A percentile compares a stretch with the other conserved stretches of the same genome.
These are phyloP conservation scores for Mohoua ochrocephala DNA, from an alignment of 2,113 vertebrate species.

Conservation along the genomic window DNA sequence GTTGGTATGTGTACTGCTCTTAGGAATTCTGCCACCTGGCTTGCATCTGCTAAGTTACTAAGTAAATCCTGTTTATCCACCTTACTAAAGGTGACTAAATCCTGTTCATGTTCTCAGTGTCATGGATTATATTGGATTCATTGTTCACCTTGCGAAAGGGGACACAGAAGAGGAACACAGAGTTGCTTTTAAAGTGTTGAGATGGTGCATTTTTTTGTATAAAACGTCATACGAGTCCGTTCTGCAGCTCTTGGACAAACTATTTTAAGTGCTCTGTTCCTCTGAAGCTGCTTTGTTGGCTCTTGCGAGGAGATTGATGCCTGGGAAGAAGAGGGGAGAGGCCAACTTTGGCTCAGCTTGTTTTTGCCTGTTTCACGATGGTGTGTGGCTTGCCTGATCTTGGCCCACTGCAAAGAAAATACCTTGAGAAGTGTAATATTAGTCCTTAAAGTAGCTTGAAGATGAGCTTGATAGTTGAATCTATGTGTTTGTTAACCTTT, in stretches of 20 bases:
- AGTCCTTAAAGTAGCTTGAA: background rate
- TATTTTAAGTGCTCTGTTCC: background rate
- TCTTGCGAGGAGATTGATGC: background rate
- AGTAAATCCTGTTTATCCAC: slow-evolving; percentile 23
- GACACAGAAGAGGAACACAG: background rate
- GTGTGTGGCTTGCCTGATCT: background rate
- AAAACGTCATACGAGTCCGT: fast-evolving
- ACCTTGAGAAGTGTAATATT: background rate
- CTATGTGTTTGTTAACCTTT: background rate
- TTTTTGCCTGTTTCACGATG: background rate
- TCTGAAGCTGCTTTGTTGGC: background rate
- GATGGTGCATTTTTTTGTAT: background rate
- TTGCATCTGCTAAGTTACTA: background rate
- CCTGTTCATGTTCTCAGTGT: background rate
- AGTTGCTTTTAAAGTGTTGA: background rate
- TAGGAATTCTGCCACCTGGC: background rate
- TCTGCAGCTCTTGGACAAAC: background rate
- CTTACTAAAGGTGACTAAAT: background rate
- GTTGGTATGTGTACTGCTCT: background rate
- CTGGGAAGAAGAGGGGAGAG: background rate
- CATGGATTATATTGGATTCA: background rate
- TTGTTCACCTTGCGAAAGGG: background rate
- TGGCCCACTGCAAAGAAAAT: background rate
- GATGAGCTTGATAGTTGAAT: background rate
- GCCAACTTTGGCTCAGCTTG: background rate